phyloP scores from a whole-genome alignment of 1,140 invertebrate species.

The Zaprionus kolodkinae region DNA sequence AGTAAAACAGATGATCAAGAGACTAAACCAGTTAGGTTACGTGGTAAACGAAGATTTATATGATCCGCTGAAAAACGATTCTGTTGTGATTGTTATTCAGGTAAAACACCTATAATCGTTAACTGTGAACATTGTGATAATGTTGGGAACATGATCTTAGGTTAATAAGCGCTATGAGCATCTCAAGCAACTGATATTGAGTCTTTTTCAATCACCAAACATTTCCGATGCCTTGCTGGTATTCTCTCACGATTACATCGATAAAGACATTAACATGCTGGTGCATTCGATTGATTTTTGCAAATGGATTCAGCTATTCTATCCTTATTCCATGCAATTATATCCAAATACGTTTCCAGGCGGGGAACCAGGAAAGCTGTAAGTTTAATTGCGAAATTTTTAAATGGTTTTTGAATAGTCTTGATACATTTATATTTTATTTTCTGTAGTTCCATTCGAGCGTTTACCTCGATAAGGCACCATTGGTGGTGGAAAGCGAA shows the following conservation, averaged over 20 bases:
- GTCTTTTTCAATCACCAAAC: not conserved
- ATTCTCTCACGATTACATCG: constrained; percentile 4
- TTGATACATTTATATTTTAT: too few relatives aligned
- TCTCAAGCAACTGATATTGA: not conserved
- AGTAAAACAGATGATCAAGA: not conserved
- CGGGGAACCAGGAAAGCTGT: not conserved
- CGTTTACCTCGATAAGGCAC: not conserved
- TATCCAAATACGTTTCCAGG: not conserved
- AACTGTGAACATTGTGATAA: not conserved
- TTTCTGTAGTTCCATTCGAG: not conserved
- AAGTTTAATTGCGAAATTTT: not conserved
- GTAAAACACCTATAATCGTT: not conserved
- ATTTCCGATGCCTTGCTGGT: constrained; percentile 1
- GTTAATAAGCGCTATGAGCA: not conserved
- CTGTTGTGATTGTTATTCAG: not conserved
- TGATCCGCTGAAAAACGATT: not conserved
- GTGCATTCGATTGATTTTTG: constrained; percentile 2
- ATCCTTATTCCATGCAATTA: constrained; percentile 18
- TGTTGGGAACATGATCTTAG: not conserved
- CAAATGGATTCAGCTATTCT: constrained; percentile 19
- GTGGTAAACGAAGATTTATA: not conserved
- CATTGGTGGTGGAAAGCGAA: constrained; percentile 31
- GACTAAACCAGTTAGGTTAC: not conserved
- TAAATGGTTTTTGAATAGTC: too few relatives aligned
- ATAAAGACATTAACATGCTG: not conserved